These are phyloP conservation scores for Umimayanthus kanabou DNA, from an alignment of 92 coral and sea anemone species.

Conservation along the genomic window DNA sequence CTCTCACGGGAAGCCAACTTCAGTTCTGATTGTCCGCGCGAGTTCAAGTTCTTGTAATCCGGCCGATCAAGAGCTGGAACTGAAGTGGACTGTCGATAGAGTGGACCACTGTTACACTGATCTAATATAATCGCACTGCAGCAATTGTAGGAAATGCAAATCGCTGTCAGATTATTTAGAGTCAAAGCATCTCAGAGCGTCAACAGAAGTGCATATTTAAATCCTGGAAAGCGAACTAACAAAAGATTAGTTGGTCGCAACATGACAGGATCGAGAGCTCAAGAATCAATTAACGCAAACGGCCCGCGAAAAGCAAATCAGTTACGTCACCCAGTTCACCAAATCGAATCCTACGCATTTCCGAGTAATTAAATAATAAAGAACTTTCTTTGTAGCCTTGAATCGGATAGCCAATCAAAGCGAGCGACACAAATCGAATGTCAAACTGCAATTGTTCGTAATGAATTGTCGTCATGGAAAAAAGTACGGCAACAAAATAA, in stretches of 20 bases:
- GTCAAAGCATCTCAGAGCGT: slow-evolving; percentile 64
- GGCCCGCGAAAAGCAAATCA: slow-evolving; percentile 62
- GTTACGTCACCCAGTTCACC: slow-evolving; percentile 69
- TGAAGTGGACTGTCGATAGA: slow-evolving; percentile 26
- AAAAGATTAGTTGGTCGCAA: slow-evolving; percentile 42
- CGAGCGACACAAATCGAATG: slow-evolving; percentile 20
- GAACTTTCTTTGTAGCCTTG: slow-evolving; percentile 1
- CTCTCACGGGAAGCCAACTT: not conserved
- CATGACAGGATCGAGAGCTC: slow-evolving; percentile 56
- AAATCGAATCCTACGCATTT: slow-evolving; percentile 59
- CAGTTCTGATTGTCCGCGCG: slow-evolving; percentile 11
- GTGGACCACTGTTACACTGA: not conserved
- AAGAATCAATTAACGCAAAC: slow-evolving; percentile 58
- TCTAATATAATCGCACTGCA: slow-evolving; percentile 22
- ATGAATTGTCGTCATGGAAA: slow-evolving; percentile 28
- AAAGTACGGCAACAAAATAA: slow-evolving; percentile 30
- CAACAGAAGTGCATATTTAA: slow-evolving; percentile 61
- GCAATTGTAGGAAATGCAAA: slow-evolving; percentile 43
- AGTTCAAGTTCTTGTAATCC: not conserved
- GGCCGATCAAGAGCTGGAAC: not conserved
- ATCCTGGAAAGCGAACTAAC: slow-evolving; percentile 38
- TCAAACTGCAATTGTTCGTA: slow-evolving; percentile 32
- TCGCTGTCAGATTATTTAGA: slow-evolving; percentile 44
- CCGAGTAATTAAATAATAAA: slow-evolving; percentile 66
- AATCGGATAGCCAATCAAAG: slow-evolving; percentile 19